Percentiles rank a stretch among this genome's conserved stretches.
These are phyloP conservation scores for Pristionchus arcanus DNA, from an alignment of 2,888 invertebrate species.

Conservation along the genomic window DNA sequence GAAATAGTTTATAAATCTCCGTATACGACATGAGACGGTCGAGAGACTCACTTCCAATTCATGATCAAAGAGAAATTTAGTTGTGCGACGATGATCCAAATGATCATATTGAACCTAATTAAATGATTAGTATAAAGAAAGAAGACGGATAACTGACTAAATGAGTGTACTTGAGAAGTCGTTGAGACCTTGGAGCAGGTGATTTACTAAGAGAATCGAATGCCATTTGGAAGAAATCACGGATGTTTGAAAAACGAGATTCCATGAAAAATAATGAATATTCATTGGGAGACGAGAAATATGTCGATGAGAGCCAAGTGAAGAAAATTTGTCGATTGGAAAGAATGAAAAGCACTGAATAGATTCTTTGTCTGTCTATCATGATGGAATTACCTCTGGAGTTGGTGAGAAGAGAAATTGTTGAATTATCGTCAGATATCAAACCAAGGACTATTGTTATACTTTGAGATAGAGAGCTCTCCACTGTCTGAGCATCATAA, in stretches of 20 bases:
- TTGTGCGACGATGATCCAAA: background rate
- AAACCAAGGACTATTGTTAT: background rate
- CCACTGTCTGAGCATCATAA: conserved; percentile 59
- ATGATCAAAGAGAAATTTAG: conserved; percentile 34
- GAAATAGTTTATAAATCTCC: too few species aligned
- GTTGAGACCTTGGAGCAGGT: background rate
- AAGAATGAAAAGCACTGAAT: conserved; percentile 36
- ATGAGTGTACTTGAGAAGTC: conserved; percentile 33
- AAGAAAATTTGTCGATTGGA: conserved; percentile 12
- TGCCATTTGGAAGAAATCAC: conserved; percentile 33
- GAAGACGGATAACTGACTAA: background rate
- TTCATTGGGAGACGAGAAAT: conserved; percentile 13
- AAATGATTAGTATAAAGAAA: background rate
- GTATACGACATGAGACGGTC: too few species aligned
- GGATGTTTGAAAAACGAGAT: background rate
- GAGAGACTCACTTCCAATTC: background rate
- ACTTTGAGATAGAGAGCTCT: conserved; percentile 53
- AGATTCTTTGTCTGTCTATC: background rate
- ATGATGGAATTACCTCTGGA: conserved; percentile 27
- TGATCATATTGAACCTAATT: conserved; percentile 43
- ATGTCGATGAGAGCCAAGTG: background rate
- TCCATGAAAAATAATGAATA: conserved; percentile 48
- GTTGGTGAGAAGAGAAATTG: background rate
- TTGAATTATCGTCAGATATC: background rate
- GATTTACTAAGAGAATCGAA: conserved; percentile 36